Evolutionary conservation across 1,140 invertebrate species (phyloP).

Genomic region (Bactericera cockerelli): DNA sequence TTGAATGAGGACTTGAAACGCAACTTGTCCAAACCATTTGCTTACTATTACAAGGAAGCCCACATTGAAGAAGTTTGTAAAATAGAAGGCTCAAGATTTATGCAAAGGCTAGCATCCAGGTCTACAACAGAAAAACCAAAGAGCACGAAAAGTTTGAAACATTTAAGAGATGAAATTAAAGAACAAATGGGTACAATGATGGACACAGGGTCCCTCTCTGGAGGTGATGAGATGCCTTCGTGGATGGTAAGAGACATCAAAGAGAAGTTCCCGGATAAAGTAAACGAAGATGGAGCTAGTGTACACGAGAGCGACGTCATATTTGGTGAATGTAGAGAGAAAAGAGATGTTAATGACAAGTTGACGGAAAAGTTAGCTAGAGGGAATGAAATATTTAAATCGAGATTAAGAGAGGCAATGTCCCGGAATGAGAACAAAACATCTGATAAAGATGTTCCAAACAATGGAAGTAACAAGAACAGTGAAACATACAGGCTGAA

Average conservation of each 20-base stretch:
- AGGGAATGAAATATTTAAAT: no score
- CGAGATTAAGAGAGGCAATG: no score
- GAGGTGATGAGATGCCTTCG: neutral
- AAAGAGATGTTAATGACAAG: neutral
- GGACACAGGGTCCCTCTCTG: no score
- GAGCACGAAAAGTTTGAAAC: neutral
- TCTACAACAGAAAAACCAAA: neutral
- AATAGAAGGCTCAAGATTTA: neutral
- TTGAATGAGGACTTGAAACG: neutral
- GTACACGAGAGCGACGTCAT: neutral
- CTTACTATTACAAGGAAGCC: neutral
- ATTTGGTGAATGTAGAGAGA: neutral
- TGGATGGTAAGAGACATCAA: neutral
- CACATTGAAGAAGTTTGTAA: neutral
- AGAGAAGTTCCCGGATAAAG: neutral
- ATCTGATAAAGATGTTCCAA: no score
- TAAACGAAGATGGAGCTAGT: neutral
- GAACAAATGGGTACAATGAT: neutral
- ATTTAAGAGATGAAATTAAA: neutral
- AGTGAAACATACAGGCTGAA: no score
- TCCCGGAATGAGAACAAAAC: no score
- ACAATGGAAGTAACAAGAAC: no score
- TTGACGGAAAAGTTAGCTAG: no score
- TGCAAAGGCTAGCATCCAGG: neutral
- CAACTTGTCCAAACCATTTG: neutral